Conservation (phyloP, 2,797 vertebrate species). For the Nasua narica region DNA sequence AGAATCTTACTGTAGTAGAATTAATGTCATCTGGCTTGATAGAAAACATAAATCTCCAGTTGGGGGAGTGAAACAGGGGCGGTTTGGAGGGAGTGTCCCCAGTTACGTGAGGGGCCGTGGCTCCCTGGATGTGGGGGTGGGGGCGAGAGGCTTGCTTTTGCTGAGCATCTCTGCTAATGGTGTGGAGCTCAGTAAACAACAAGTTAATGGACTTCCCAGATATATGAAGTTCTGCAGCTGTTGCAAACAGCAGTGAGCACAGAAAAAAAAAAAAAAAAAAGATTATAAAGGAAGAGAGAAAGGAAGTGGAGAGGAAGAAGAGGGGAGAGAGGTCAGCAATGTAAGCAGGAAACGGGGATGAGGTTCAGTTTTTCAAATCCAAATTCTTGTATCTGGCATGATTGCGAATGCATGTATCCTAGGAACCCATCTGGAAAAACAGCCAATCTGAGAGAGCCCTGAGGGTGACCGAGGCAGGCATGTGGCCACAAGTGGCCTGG, state of each 20-base stretch:
- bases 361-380: neutral
- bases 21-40: neutral
- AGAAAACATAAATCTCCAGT: neutral
- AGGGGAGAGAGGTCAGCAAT: neutral
- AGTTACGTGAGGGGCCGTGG: neutral
- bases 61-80: neutral
- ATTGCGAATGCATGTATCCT: neutral
- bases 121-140: neutral
- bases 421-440: neutral
- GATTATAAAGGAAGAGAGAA: constrained; percentile 52
- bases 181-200: constrained; percentile 60
- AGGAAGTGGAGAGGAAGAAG: constrained; percentile 47
- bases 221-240: constrained; percentile 70
- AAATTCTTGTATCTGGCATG: neutral
- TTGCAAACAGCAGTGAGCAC: constrained; percentile 41
- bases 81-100: neutral
- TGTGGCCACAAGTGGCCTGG: neutral
- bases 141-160: constrained; percentile 17
- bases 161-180: constrained; percentile 34
- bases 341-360: constrained; percentile 33
- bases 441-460: neutral
- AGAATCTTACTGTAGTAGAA: constrained; percentile 9
- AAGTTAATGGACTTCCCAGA: constrained; percentile 73
- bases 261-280: neutral
- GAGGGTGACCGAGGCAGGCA: neutral